These are phyloP conservation scores for Agrochola macilenta DNA, from an alignment of 2,888 invertebrate species.

Conservation along the genomic window DNA sequence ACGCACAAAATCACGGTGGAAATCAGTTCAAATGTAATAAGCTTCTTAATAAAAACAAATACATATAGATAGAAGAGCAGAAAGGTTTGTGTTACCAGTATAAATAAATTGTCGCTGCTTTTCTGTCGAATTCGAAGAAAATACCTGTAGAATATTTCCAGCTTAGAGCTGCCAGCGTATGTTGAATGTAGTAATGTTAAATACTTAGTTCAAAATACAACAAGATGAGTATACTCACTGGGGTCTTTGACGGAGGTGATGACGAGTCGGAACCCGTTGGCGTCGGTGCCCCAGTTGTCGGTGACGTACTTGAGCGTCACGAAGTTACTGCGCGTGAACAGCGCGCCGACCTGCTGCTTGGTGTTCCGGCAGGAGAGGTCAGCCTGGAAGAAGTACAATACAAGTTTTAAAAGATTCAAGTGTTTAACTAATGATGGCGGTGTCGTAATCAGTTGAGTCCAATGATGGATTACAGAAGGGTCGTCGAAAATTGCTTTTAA, in stretches of 20 bases:
- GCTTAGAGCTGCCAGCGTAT: neutral
- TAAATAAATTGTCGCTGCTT: neutral
- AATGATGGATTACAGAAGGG: neutral
- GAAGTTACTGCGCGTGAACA: conserved; percentile 98
- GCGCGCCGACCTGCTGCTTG: conserved; percentile 96
- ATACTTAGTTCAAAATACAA: neutral
- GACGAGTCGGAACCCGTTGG: conserved; percentile 97
- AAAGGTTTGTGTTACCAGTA: neutral
- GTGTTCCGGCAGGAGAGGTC: conserved; percentile 98
- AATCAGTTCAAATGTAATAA: too few relatives aligned
- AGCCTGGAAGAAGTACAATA: conserved; percentile 91
- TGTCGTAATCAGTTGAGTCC: neutral
- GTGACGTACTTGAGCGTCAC: conserved; percentile 98
- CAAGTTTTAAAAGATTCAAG: neutral
- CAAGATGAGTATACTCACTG: conserved; percentile 92
- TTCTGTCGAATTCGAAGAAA: neutral
- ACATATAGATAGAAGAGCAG: too few relatives aligned
- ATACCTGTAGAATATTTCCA: neutral
- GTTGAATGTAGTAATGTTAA: neutral
- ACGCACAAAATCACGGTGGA: too few relatives aligned
- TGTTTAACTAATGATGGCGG: neutral
- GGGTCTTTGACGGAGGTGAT: conserved; percentile 98
- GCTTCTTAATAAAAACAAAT: too few relatives aligned
- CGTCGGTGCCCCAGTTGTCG: conserved; percentile 97
- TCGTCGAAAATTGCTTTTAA: neutral